A percentile compares a stretch with the other conserved stretches of the same genome.
phyloP scores from a whole-genome alignment of 2,797 vertebrate genomes.

The Chromobotia macracanthus region DNA sequence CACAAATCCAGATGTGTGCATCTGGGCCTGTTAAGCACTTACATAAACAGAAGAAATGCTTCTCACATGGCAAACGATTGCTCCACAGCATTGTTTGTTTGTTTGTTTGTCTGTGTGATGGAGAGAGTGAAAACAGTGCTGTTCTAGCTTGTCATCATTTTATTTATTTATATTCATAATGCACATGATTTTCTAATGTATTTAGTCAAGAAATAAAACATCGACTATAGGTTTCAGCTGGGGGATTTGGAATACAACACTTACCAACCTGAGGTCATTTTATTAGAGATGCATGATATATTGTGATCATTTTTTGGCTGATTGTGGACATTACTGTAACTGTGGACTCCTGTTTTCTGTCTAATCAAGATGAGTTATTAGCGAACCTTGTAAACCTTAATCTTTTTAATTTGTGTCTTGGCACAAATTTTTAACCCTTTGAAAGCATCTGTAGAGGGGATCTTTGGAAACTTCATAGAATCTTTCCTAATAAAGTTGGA shows the following conservation, averaged over 20 bases:
- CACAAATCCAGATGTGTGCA: conserved; percentile 49
- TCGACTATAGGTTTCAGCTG: neutral
- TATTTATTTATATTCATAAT: conserved; percentile 8
- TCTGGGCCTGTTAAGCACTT: conserved; percentile 49
- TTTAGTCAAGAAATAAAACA: neutral
- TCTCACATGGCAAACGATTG: conserved; percentile 40
- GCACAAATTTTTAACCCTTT: neutral
- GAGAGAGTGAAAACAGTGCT: conserved; percentile 24
- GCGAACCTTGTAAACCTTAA: neutral
- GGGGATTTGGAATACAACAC: conserved; percentile 11
- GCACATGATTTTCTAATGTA: conserved; percentile 8
- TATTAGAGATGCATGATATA: neutral
- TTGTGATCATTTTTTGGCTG: neutral
- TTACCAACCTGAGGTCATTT: conserved; percentile 7
- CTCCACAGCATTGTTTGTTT: conserved; percentile 10
- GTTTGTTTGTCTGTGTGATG: neutral
- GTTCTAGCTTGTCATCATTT: conserved; percentile 19
- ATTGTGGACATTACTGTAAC: conserved; percentile 8
- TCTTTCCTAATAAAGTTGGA: too few species aligned
- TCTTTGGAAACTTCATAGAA: too few species aligned
- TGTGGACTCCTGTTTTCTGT: neutral
- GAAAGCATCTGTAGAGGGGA: neutral
- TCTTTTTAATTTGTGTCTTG: neutral
- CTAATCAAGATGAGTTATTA: neutral
- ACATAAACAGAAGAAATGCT: conserved; percentile 55